A percentile compares a stretch with the other conserved stretches of the same genome.
phyloP scores from a whole-genome alignment of 2,113 vertebrate genomes.

The Aramus guarauna region DNA sequence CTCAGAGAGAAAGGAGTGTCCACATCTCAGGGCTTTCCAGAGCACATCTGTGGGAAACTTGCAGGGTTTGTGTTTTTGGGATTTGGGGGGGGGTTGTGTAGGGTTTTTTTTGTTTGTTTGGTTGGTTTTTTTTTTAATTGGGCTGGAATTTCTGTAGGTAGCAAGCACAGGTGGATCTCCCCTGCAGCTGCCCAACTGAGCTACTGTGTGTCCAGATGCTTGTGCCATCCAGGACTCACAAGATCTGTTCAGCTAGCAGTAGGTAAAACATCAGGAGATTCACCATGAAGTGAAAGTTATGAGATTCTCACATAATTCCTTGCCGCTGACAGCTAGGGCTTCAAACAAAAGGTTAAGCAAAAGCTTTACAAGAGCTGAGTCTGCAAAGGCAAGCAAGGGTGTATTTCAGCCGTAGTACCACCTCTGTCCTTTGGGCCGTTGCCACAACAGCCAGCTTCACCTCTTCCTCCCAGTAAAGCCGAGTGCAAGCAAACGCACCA shows the following conservation, averaged over 20 bases:
- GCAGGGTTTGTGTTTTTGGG: background rate
- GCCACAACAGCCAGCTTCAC: background rate
- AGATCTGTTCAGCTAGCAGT: background rate
- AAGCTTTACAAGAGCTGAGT: background rate
- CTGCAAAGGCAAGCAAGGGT: background rate
- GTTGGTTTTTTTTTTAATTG: background rate
- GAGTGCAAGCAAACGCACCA: background rate
- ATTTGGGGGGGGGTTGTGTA: no score
- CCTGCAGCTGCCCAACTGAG: rapidly evolving
- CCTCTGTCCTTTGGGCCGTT: background rate
- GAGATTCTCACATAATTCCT: background rate
- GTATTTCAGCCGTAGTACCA: background rate
- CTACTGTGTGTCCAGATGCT: background rate
- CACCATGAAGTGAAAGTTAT: background rate
- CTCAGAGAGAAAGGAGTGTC: background rate
- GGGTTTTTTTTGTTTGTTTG: no score
- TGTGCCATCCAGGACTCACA: background rate
- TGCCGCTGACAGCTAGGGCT: background rate
- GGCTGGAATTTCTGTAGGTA: background rate
- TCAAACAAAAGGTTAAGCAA: background rate
- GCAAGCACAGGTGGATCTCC: background rate
- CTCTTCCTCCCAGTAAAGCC: background rate
- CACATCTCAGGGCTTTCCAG: background rate
- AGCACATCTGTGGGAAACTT: background rate
- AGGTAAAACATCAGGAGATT: background rate